Percentiles rank a stretch among this genome's conserved stretches.
Conservation (phyloP, 2,113 vertebrate species). For the Clinocottus analis region DNA sequence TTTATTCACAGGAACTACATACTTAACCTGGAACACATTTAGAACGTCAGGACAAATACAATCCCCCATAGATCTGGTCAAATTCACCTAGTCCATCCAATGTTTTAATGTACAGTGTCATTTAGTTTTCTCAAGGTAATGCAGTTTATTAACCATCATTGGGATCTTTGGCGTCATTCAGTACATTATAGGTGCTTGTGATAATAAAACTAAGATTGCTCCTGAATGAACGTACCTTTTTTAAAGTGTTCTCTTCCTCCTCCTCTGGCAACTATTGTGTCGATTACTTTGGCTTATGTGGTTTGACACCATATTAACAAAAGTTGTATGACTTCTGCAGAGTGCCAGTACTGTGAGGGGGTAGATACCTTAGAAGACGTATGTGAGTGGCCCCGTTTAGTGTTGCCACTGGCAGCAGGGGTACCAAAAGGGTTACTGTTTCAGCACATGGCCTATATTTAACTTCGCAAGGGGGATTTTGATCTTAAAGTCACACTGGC, state of each 20-base stretch:
- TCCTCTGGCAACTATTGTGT: background rate
- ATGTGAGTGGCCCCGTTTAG: slow-evolving; percentile 14
- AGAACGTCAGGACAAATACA: background rate
- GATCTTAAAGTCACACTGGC: slow-evolving; percentile 73
- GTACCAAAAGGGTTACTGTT: slow-evolving; percentile 61
- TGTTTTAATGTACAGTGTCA: background rate
- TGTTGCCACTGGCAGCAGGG: slow-evolving; percentile 52
- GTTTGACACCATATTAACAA: slow-evolving; percentile 55
- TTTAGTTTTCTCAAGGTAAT: background rate
- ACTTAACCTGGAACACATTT: background rate
- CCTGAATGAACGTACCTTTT: background rate
- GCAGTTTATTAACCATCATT: background rate
- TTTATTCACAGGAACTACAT: background rate
- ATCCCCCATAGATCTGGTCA: background rate
- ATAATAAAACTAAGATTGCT: background rate
- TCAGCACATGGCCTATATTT: slow-evolving; percentile 80
- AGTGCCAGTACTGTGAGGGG: slow-evolving; percentile 25
- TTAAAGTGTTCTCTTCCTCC: background rate
- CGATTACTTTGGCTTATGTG: slow-evolving; percentile 17
- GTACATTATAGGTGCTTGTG: background rate
- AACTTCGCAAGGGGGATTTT: slow-evolving; percentile 70
- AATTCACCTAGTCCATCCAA: background rate
- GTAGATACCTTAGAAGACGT: slow-evolving; percentile 18
- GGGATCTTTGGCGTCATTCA: background rate
- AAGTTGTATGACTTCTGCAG: slow-evolving; percentile 59